Evolutionary conservation across 2,113 vertebrate species (phyloP), one percentile per base, ranked within the genome.

Genomic region (Austrofundulus limnaeus): DNA sequence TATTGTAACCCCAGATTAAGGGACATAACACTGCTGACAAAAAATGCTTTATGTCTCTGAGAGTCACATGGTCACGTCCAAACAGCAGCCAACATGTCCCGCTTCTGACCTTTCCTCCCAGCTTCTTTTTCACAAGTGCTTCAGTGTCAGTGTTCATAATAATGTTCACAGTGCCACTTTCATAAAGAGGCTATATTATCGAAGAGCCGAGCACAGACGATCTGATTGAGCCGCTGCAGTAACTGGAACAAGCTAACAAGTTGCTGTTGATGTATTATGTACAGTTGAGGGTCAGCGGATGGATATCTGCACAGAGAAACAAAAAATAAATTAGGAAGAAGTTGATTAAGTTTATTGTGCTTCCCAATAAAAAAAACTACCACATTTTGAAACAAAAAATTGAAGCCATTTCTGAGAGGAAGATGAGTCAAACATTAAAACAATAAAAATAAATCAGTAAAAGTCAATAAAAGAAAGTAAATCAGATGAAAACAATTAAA

Each of bases 1-100:
- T 87, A 90, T 92, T 93, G 91, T 92, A 86, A 85, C 79, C 61
- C 60, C 86, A 86, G 83, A 82, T 81, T 77, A 67, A 72, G 68
- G 80, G 52, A 82, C 86, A 90, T 85, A 87, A 81, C 73, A 19
- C 77, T 17, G 76, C 81, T 77, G 67, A 90, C 87, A 88, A 88
- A 85, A 90, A 86, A 87, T 74, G 79, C 89, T 90, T 89, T 85
- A 88, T 90, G 81, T 77, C 75, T 85, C 52, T 55, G 38, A 21
- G 70, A 85, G 77, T 92, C 91, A 92, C 88, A 91, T 90, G 89
- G 85, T 84, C 72, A 73, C 57, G 70, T 81, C 75, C 67, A 78
- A 75, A 83, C 82, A 79, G 70, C 76, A 81, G 82, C 65, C 77
- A 70, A 53, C 73, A 72, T 77, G 83, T 79, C 70, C 73, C 37